Evolutionary conservation across 37 sponge, comb jelly and placozoan species (phyloP), one percentile per base, ranked within the genome.

Genomic region (Axinella damicornis): DNA sequence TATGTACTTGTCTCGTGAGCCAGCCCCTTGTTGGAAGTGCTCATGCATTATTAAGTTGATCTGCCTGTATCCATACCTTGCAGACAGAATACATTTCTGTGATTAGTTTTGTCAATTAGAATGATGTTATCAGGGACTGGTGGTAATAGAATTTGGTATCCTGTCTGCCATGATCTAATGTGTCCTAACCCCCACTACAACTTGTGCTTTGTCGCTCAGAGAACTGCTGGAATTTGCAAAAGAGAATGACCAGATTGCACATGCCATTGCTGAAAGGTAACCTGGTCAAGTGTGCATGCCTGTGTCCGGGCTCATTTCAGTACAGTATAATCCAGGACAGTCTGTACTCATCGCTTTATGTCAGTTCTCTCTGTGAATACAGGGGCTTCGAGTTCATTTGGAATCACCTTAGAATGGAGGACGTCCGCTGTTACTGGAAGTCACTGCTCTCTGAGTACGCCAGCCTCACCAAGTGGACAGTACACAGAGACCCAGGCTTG

Each of bases 311-410:
- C n/a, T n/a, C n/a, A n/a, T n/a, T n/a, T n/a, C n/a, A n/a, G n/a
- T n/a, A n/a, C n/a, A n/a, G n/a, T n/a, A n/a, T n/a, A n/a, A n/a
- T n/a, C n/a, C n/a, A n/a, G n/a, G n/a, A n/a, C n/a, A n/a, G n/a
- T n/a, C n/a, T n/a, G n/a, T 25, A 40, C 32, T 52, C 15, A 41
- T 22, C 63, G 18, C n/a, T 14, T 61, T 22, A 5, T 61, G 46
- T 46, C 46, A 12, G 6, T 9, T 53, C 6, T 79, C 17, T 9
- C 17, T 11, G 34, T 46, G 31, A 22, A 12, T 80, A 35, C 69
- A 95, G 95, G 34, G 95, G 95, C 1, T 85, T 64, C 36, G 77
- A 94, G 71, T 84, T 92, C 70, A 87, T 96, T 28, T 84, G 85
- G 87, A 62, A 81, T 56, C 85, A 94, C 52, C 71, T 96, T 24